A percentile compares a stretch with the other conserved stretches of the same genome.
Conservation (phyloP, 2,888 invertebrate genomes). For the Callinectes sapidus region DNA sequence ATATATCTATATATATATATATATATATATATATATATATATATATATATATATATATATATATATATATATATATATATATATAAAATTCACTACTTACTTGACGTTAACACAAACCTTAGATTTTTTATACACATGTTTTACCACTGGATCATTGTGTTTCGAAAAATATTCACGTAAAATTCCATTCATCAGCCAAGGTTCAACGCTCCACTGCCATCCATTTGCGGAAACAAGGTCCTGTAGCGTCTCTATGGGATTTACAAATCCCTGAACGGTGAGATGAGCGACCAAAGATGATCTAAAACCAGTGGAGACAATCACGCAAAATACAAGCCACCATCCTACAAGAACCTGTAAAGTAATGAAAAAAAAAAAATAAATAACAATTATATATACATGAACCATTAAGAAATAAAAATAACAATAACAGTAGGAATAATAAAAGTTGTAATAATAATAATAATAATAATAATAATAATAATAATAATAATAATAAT, state of each 20-base stretch:
- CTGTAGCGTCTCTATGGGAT: not conserved
- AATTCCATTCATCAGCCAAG: constrained; percentile 15
- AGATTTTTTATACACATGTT: not conserved
- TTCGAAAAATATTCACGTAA: constrained; percentile 16
- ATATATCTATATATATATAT: no score
- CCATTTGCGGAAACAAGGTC: not conserved
- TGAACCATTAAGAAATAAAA: no score
- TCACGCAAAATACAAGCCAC: not conserved
- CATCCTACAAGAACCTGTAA: not conserved
- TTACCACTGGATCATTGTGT: not conserved
- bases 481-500: no score
- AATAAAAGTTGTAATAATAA: no score
- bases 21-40: no score
- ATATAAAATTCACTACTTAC: not conserved
- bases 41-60: no score
- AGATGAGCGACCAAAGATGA: constrained; percentile 30
- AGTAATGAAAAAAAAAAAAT: not conserved
- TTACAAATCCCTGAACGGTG: not conserved
- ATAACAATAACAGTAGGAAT: no score
- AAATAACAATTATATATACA: not conserved
- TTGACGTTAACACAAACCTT: not conserved
- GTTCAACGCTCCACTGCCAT: constrained; percentile 8
- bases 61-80: no score
- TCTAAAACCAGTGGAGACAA: constrained; percentile 24
- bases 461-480: no score